These are phyloP conservation scores for Varroa destructor DNA, from an alignment of 1,140 invertebrate species.

Conservation along the genomic window DNA sequence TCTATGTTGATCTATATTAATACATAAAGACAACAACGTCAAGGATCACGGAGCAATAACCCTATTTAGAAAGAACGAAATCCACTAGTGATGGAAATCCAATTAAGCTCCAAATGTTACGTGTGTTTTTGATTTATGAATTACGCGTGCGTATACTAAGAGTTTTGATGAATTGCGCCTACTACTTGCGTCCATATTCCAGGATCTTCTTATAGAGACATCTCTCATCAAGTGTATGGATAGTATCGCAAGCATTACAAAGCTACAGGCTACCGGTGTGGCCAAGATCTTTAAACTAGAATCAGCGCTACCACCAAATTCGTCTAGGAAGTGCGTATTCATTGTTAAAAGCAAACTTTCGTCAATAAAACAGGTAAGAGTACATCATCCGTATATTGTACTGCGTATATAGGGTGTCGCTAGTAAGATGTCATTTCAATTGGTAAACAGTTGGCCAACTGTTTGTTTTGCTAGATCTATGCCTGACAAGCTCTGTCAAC, in stretches of 20 bases:
- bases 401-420: no score
- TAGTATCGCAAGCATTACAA: slow-evolving; percentile 5
- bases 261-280: slow-evolving; percentile 15
- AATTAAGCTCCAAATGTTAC: neutral
- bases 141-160: no score
- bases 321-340: slow-evolving; percentile 18
- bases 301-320: neutral
- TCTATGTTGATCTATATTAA: no score
- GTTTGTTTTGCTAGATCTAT: no score
- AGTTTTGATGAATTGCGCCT: neutral
- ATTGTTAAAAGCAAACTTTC: slow-evolving; percentile 1
- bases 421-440: no score
- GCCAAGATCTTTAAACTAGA: slow-evolving; percentile 15
- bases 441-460: no score
- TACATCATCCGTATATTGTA: neutral
- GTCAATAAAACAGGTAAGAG: slow-evolving; percentile 1
- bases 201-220: slow-evolving; percentile 22
- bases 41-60: no score
- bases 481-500: no score
- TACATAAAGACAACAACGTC: no score
- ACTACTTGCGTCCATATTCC: neutral
- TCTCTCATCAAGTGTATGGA: slow-evolving; percentile 13
- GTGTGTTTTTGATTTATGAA: neutral
- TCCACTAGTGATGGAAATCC: no score
- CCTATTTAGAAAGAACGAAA: no score